Evolutionary conservation across 1,140 invertebrate genomes (phyloP), one percentile per base, ranked within the genome.

Genomic region (Eueides isabella): DNA sequence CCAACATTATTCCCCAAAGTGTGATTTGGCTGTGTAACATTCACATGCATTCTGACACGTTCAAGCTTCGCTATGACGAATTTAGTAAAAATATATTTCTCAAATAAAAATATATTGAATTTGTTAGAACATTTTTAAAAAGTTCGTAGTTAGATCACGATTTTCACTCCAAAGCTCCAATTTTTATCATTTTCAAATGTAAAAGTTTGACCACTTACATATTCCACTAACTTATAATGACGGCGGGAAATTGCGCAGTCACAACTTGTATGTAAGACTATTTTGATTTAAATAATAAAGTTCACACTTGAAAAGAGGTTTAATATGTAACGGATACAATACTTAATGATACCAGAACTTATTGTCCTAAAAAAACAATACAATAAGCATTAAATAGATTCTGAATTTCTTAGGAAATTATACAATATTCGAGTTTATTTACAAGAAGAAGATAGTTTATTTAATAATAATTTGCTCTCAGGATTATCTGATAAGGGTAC

Each of bases 21-120:
- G 7, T 6, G 7, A 19, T 48, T 19, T 7, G 6, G 19, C 14
- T 48, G n/a, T 48, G n/a, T n/a, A 48, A 48, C 19, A 44, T 44
- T 55, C 19, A 23, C 23, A n/a, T 55, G 3, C 23, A n/a, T 26
- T 55, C 12, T 19, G 19, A 26, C 12, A 26, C 19, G n/a, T 26
- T n/a, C 48, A 55, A 55, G 48, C 48, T 23, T 0, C 48, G 11
- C 19, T 26, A 55, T 6, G 41, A 9, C n/a, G n/a, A 6, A 30
- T 55, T 61, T 61, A 55, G 31, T 55, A 31, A 68, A 68, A 30
- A 38, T 38, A 38, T 38, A 38, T 38, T 38, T n/a, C n/a, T n/a
- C n/a, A n/a, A n/a, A n/a, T 55, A 31, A 68, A 68, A 30, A 38
- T 38, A 38, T 38, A 38, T 38, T 38, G 26, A 55, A 55, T 55